Percentiles rank a stretch among this genome's conserved stretches.
Evolutionary conservation across 2,888 invertebrate species (phyloP).

Genomic region (Ophion ventricosus): DNA sequence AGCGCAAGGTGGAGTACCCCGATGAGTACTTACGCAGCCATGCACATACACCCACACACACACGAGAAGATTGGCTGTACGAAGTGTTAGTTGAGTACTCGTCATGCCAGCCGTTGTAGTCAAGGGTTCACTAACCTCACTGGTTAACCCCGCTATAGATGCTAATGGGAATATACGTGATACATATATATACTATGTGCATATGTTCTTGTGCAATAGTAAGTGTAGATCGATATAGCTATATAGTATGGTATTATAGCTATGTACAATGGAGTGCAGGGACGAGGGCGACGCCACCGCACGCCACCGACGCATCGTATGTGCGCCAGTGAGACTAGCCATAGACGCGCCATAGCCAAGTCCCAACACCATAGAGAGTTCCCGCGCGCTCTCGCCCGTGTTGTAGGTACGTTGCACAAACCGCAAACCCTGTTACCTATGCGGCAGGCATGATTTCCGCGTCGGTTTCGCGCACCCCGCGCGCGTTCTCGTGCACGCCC

Average conservation of each 20-base stretch:
- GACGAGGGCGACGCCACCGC: conserved; percentile 35
- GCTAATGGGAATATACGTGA: conserved; percentile 77
- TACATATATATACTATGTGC: conserved; percentile 27
- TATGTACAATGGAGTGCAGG: neutral
- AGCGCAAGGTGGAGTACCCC: conserved; percentile 59
- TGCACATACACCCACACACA: neutral
- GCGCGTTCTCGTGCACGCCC: conserved; percentile 62
- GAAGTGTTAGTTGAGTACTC: conserved; percentile 47
- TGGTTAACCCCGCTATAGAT: conserved; percentile 80
- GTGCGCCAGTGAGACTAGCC: conserved; percentile 47
- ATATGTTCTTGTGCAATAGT: conserved; percentile 15
- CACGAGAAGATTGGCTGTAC: conserved; percentile 8
- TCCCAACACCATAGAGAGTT: conserved; percentile 47
- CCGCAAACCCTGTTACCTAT: conserved; percentile 77
- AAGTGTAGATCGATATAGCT: neutral
- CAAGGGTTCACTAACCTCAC: conserved; percentile 79
- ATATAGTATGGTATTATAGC: conserved; percentile 3
- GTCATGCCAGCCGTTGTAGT: conserved; percentile 56
- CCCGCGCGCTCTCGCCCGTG: neutral
- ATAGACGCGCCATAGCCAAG: conserved; percentile 56
- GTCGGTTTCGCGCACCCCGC: conserved; percentile 73
- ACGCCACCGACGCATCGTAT: conserved; percentile 62
- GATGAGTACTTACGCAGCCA: conserved; percentile 53
- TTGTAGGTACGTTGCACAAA: conserved; percentile 61
- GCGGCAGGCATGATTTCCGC: conserved; percentile 77